Percentiles rank a stretch among this genome's conserved stretches.
Evolutionary conservation across 2,888 invertebrate species (phyloP).

Genomic region (Scaptomyza tumidula): DNA sequence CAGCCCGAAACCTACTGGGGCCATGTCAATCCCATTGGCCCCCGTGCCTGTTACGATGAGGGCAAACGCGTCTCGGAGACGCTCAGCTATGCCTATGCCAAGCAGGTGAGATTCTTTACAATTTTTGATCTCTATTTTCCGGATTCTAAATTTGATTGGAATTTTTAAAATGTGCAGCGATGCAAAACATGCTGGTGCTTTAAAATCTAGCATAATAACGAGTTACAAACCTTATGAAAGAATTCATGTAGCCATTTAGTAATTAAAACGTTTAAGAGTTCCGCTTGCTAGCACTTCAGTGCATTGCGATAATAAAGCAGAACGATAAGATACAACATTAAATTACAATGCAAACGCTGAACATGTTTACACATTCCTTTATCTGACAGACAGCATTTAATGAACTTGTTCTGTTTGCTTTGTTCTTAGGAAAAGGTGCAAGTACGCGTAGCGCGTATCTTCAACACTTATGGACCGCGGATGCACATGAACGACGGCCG

Average conservation of each 20-base stretch:
- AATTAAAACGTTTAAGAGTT: not conserved
- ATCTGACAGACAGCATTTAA: constrained; percentile 10
- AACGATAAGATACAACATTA: constrained; percentile 41
- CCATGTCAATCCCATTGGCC: constrained; percentile 99
- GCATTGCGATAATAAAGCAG: constrained; percentile 27
- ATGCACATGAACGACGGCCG: constrained; percentile 99
- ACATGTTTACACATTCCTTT: not conserved
- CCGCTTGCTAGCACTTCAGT: constrained; percentile 29
- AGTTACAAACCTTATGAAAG: not conserved
- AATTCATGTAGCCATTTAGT: not conserved
- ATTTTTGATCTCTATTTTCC: constrained; percentile 21
- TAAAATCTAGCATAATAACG: too few relatives aligned
- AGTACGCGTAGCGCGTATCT: constrained; percentile 98
- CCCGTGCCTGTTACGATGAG: constrained; percentile 99
- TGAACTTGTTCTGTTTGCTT: constrained; percentile 6
- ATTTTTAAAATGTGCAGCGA: constrained; percentile 41
- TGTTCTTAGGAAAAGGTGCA: constrained; percentile 91
- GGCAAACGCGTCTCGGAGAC: constrained; percentile 99
- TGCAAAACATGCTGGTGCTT: too few relatives aligned
- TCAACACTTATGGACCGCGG: constrained; percentile 99
- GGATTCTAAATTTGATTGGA: constrained; percentile 35
- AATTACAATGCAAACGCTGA: constrained; percentile 1
- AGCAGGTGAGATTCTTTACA: constrained; percentile 87
- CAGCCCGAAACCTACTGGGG: constrained; percentile 99
- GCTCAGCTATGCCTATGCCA: constrained; percentile 96